Conservation (phyloP, 1,140 invertebrate species). For the Drosophila kanapiae region DNA sequence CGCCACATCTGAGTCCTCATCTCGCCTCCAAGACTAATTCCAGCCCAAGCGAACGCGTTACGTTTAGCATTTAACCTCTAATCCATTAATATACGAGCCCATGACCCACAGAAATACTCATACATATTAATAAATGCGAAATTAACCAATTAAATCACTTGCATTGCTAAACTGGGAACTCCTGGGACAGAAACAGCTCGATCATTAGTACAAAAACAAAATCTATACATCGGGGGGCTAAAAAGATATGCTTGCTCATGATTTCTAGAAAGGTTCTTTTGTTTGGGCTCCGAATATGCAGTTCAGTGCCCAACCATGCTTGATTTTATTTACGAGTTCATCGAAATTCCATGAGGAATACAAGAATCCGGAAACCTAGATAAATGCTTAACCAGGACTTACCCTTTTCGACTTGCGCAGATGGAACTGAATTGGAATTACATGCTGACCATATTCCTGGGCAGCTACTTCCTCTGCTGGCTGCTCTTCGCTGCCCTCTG, state of each 20-base stretch:
- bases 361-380: no score
- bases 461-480: constrained; percentile 87
- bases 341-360: no score
- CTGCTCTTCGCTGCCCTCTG: constrained; percentile 86
- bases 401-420: constrained; percentile 58
- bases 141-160: constrained; percentile 49
- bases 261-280: no score
- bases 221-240: no score
- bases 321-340: no score
- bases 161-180: constrained; percentile 26
- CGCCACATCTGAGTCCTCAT: constrained; percentile 43
- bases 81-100: constrained; percentile 14
- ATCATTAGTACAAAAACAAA: background rate
- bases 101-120: constrained; percentile 22
- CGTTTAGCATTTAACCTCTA: constrained; percentile 66
- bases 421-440: constrained; percentile 88
- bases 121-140: constrained; percentile 51
- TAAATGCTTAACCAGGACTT: background rate
- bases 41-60: constrained; percentile 55
- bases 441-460: constrained; percentile 86
- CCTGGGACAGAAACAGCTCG: background rate
- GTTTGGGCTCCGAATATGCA: no score
- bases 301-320: no score
- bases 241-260: no score
- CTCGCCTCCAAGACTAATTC: constrained; percentile 30